Conservation (phyloP, 2,797 vertebrate genomes). For the Danio aesculapii region DNA sequence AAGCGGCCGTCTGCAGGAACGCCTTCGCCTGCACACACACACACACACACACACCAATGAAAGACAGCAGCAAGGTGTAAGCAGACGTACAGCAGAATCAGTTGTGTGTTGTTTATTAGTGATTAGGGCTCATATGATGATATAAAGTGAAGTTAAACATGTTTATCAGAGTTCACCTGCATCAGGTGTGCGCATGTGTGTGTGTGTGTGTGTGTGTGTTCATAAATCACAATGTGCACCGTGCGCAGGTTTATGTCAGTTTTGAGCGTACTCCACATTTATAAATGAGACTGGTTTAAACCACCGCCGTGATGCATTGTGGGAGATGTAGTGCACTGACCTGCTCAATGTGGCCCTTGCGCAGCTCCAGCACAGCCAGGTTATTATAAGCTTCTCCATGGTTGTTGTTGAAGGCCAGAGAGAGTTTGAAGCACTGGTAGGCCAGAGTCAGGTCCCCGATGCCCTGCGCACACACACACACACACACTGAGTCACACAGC, state of each 20-base stretch:
- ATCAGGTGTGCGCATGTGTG: no score
- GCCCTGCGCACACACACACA: constrained; percentile 76
- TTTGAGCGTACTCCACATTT: no score
- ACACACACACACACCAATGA: neutral
- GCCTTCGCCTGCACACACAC: constrained; percentile 86
- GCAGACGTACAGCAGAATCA: no score
- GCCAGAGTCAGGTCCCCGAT: constrained; percentile 90
- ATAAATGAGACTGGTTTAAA: no score
- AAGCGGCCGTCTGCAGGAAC: constrained; percentile 91
- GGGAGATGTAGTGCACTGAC: constrained; percentile 69
- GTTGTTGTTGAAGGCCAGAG: constrained; percentile 90
- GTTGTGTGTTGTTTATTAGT: no score
- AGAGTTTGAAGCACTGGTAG: constrained; percentile 93
- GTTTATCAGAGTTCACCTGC: no score
- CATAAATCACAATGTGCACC: no score
- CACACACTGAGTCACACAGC: neutral
- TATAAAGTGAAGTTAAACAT: no score
- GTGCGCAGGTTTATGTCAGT: no score
- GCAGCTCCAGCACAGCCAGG: constrained; percentile 92
- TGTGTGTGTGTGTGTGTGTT: no score
- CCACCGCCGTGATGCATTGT: neutral
- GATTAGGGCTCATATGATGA: no score
- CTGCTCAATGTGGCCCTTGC: constrained; percentile 91
- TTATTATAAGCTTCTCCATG: constrained; percentile 97
- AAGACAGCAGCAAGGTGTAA: neutral